Percentiles rank a stretch among this genome's conserved stretches.
Conservation (phyloP, 2,797 vertebrate genomes). For the Lerista edwardsae region DNA sequence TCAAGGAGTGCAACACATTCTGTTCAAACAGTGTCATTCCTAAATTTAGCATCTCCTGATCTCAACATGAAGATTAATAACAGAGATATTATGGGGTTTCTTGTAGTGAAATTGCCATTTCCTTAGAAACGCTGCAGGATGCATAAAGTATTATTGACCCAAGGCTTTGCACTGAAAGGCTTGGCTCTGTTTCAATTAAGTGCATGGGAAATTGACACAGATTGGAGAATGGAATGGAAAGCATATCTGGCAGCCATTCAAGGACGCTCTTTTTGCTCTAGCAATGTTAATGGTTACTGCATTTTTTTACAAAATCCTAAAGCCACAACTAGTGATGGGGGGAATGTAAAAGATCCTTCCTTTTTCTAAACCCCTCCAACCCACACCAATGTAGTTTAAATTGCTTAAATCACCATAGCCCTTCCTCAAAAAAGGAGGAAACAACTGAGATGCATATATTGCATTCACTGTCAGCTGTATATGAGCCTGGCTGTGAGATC, state of each 20-base stretch:
- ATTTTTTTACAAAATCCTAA: slow-evolving; percentile 27
- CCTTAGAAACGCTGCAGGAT: slow-evolving; percentile 70
- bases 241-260: slow-evolving; percentile 56
- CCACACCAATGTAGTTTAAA: not conserved
- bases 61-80: slow-evolving; percentile 43
- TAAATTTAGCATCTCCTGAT: slow-evolving; percentile 62
- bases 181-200: slow-evolving; percentile 84
- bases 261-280: slow-evolving; percentile 42
- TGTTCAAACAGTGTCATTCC: slow-evolving; percentile 13
- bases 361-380: not conserved
- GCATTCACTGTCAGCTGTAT: not conserved
- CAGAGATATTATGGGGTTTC: slow-evolving; percentile 50
- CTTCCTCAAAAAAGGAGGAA: not conserved
- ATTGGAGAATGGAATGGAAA: slow-evolving; percentile 73
- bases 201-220: slow-evolving; percentile 95
- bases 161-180: slow-evolving; percentile 73
- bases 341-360: not conserved
- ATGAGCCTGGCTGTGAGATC: not conserved
- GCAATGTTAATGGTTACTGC: slow-evolving; percentile 33
- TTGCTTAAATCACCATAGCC: not conserved
- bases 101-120: slow-evolving; percentile 64
- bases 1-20: not conserved
- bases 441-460: not conserved
- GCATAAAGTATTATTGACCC: slow-evolving; percentile 75
- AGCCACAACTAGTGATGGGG: not conserved